Conservation (phyloP, 2,888 invertebrate species). For the Acrobasis suavella region DNA sequence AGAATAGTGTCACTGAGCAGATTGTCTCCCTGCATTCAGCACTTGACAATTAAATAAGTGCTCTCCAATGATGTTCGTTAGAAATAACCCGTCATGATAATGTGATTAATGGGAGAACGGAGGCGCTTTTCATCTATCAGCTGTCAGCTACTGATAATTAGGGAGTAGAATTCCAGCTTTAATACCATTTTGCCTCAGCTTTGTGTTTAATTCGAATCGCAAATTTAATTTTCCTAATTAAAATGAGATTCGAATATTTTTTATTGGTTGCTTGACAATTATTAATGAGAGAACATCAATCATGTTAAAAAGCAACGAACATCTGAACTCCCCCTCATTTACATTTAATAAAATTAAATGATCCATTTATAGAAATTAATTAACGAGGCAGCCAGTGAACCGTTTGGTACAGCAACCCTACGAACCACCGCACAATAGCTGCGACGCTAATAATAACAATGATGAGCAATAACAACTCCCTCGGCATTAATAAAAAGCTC, state of each 20-base stretch:
- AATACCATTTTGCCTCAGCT: slow-evolving; percentile 46
- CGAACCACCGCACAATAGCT: slow-evolving; percentile 46
- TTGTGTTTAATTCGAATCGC: slow-evolving; percentile 21
- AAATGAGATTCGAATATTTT: neutral
- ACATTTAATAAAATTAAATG: slow-evolving; percentile 82
- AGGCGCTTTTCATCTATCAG: slow-evolving; percentile 72
- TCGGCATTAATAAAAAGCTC: slow-evolving; percentile 78
- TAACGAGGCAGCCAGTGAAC: slow-evolving; percentile 77
- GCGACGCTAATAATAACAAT: slow-evolving; percentile 62
- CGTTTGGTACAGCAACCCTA: slow-evolving; percentile 63
- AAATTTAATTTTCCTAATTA: neutral
- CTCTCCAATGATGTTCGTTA: slow-evolving; percentile 67
- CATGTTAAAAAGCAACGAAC: slow-evolving; percentile 53
- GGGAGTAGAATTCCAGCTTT: slow-evolving; percentile 61
- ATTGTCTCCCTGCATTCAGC: slow-evolving; percentile 78
- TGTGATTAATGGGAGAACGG: slow-evolving; percentile 67
- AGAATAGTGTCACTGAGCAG: slow-evolving; percentile 79
- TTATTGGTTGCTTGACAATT: slow-evolving; percentile 23
- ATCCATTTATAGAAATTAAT: slow-evolving; percentile 81
- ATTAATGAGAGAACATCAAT: slow-evolving; percentile 49
- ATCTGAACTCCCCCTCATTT: slow-evolving; percentile 74
- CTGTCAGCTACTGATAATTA: slow-evolving; percentile 78
- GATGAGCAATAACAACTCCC: slow-evolving; percentile 72
- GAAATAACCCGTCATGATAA: slow-evolving; percentile 71
- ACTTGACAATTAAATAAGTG: slow-evolving; percentile 80